A percentile compares a stretch with the other conserved stretches of the same genome.
These are phyloP conservation scores for Galerucella calmariensis DNA, from an alignment of 2,888 invertebrate genomes.

Conservation along the genomic window DNA sequence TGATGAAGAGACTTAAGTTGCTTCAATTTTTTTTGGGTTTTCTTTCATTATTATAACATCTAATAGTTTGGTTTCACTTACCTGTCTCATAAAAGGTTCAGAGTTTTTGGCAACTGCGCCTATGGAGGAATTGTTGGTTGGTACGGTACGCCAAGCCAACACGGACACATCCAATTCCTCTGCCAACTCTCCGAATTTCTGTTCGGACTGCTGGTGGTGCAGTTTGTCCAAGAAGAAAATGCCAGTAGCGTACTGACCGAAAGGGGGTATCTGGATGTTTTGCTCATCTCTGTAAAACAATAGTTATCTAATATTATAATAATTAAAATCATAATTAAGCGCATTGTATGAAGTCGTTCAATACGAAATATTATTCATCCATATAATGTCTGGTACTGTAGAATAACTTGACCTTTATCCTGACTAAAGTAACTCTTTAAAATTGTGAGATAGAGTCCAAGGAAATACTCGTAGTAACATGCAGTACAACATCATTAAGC, in stretches of 20 bases:
- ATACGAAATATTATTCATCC: too few relatives aligned
- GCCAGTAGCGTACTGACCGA: slow-evolving; percentile 95
- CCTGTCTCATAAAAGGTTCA: slow-evolving; percentile 97
- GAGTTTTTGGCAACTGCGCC: slow-evolving; percentile 92
- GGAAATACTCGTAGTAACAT: too few relatives aligned
- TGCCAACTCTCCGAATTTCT: slow-evolving; percentile 84
- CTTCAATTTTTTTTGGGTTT: background rate
- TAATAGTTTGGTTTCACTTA: slow-evolving; percentile 30
- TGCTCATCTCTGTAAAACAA: slow-evolving; percentile 76
- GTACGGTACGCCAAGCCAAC: slow-evolving; percentile 94
- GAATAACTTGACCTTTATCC: too few relatives aligned
- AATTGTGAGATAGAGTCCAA: too few relatives aligned
- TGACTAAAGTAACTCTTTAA: too few relatives aligned
- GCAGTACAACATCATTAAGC: too few relatives aligned
- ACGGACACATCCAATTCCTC: slow-evolving; percentile 83
- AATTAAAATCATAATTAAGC: too few relatives aligned
- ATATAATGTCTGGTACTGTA: too few relatives aligned
- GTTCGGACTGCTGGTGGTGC: slow-evolving; percentile 82
- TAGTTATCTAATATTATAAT: too few relatives aligned
- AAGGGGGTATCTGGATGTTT: slow-evolving; percentile 84
- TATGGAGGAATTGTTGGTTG: slow-evolving; percentile 85
- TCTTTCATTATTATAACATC: background rate
- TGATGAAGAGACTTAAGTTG: too few relatives aligned
- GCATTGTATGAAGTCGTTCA: too few relatives aligned
- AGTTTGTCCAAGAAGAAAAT: slow-evolving; percentile 92